These are phyloP conservation scores for Sebastes itinus DNA, from an alignment of 2,797 vertebrate genomes.

Conservation along the genomic window DNA sequence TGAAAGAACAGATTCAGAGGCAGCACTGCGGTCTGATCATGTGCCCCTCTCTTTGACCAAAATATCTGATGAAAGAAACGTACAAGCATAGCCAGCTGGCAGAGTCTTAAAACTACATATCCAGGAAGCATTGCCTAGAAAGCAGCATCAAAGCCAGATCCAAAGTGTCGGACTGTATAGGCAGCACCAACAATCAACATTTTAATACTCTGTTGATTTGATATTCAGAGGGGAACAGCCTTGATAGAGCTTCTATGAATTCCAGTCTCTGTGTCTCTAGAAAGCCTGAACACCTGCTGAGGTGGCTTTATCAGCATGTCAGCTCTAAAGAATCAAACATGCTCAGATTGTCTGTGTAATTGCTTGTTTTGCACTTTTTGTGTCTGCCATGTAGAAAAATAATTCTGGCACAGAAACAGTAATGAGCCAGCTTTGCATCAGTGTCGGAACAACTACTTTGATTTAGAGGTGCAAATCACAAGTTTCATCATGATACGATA, in stretches of 20 bases:
- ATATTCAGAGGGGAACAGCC: neutral
- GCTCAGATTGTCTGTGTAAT: neutral
- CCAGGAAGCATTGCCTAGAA: slow-evolving; percentile 29
- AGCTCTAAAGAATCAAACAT: neutral
- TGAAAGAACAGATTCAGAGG: neutral
- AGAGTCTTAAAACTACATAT: neutral
- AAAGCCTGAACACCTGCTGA: neutral
- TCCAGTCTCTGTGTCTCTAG: neutral
- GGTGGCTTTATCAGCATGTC: neutral
- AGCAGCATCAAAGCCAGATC: slow-evolving; percentile 4
- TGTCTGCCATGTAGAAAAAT: slow-evolving; percentile 3
- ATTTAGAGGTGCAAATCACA: neutral
- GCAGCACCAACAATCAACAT: neutral
- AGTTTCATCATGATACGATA: too few species aligned
- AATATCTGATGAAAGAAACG: slow-evolving; percentile 10
- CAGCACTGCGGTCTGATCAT: neutral
- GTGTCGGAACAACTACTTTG: neutral
- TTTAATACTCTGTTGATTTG: neutral
- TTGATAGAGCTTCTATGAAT: slow-evolving; percentile 1
- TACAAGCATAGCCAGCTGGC: slow-evolving; percentile 22
- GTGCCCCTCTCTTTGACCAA: neutral
- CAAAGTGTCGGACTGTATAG: neutral
- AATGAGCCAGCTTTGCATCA: neutral
- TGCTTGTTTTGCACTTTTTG: neutral
- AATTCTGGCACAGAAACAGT: neutral